A percentile compares a stretch with the other conserved stretches of the same genome.
Evolutionary conservation across 2,888 invertebrate species (phyloP).

Genomic region (Laspeyria flexula): DNA sequence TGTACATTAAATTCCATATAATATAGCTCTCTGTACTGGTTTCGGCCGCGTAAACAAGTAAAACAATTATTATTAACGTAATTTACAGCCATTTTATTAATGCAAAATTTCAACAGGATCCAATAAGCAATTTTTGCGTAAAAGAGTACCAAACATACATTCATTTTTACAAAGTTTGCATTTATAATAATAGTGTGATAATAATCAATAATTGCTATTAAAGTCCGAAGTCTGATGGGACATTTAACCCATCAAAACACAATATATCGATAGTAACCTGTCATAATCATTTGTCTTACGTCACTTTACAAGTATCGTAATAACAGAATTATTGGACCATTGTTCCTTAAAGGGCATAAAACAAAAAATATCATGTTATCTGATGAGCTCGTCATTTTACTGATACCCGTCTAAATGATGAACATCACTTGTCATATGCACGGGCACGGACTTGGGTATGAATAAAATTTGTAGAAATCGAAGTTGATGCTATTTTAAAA

Average conservation of each 20-base stretch:
- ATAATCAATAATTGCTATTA: no score
- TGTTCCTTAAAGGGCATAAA: conserved; percentile 57
- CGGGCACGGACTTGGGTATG: conserved; percentile 35
- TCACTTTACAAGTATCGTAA: conserved; percentile 31
- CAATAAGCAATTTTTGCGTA: no score
- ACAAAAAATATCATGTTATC: conserved; percentile 56
- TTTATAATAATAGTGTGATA: no score
- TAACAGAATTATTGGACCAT: conserved; percentile 55
- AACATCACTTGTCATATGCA: conserved; percentile 64
- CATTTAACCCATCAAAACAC: conserved; percentile 6
- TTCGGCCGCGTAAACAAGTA: no score
- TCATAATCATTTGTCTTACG: conserved; percentile 17
- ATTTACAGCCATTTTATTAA: no score
- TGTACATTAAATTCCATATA: no score
- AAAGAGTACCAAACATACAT: no score
- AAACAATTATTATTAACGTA: no score
- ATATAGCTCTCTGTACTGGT: no score
- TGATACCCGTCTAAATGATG: conserved; percentile 62
- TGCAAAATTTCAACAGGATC: no score
- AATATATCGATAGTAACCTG: conserved; percentile 29
- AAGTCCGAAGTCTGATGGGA: neutral
- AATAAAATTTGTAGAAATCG: neutral
- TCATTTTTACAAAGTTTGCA: no score
- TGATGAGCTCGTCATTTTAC: conserved; percentile 63
- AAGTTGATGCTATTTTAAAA: no score